Percentiles rank a stretch among this genome's conserved stretches.
phyloP scores from a whole-genome alignment of 1,140 invertebrate species.

The Drosophila watanabei region DNA sequence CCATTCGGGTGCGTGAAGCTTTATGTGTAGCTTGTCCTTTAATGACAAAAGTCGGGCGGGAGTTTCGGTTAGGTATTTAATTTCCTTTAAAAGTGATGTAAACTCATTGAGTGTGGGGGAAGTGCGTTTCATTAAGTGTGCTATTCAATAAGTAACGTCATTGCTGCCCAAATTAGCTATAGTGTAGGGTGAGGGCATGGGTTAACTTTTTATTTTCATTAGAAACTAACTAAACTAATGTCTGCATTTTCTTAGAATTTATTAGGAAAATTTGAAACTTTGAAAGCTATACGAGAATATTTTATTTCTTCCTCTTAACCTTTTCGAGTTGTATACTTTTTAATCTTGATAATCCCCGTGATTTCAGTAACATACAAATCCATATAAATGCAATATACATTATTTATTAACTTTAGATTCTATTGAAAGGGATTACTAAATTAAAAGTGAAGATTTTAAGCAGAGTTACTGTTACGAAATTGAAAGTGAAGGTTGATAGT shows the following conservation, averaged over 20 bases:
- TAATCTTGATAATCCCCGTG: neutral
- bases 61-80: conserved; percentile 34
- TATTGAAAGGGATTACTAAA: neutral
- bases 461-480: conserved; percentile 5
- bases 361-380: neutral
- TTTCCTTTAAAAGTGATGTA: conserved; percentile 4
- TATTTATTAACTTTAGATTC: neutral
- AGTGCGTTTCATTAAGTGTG: conserved; percentile 6
- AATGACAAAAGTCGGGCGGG: conserved; percentile 46
- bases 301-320: neutral
- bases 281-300: neutral
- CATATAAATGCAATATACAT: neutral
- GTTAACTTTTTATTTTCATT: neutral
- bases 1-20: conserved; percentile 89
- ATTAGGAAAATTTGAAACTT: neutral
- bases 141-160: neutral
- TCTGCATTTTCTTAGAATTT: neutral
- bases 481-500: too few species aligned
- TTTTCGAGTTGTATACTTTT: neutral
- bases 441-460: conserved; percentile 11
- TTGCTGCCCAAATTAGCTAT: neutral
- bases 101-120: conserved; percentile 13
- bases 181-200: neutral
- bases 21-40: conserved; percentile 81
- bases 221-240: neutral